Conservation (phyloP, 1,140 invertebrate genomes). For the Riptortus pedestris region DNA sequence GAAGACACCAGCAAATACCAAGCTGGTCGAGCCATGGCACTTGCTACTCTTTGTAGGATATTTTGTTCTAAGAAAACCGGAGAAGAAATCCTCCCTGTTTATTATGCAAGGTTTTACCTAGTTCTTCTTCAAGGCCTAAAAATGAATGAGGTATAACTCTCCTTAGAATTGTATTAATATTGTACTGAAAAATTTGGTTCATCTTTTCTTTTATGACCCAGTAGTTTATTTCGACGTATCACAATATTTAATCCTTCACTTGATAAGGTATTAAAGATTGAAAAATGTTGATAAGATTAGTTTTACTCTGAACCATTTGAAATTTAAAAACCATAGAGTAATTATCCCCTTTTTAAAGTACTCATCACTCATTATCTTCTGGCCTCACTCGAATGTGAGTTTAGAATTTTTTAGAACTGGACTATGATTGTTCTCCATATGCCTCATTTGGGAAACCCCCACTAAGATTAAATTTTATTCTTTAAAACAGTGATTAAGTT, state of each 20-base stretch:
- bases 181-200: background rate
- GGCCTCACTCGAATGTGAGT: no score
- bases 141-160: conserved; percentile 42
- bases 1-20: conserved; percentile 46
- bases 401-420: no score
- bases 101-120: conserved; percentile 89
- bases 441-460: no score
- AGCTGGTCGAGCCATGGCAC: conserved; percentile 84
- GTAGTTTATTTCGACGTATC: background rate
- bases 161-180: background rate
- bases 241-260: background rate
- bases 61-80: conserved; percentile 93
- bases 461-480: no score
- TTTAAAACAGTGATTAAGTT: no score
- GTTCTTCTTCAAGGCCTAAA: conserved; percentile 80
- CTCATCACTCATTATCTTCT: no score
- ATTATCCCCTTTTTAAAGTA: no score
- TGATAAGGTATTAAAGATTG: no score
- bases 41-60: conserved; percentile 87
- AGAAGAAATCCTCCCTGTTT: conserved; percentile 87
- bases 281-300: no score
- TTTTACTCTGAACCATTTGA: no score
- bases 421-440: no score
- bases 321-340: no score
- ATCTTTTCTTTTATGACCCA: background rate